Conservation (phyloP, 2,797 vertebrate species). For the Telmatherina bonti region DNA sequence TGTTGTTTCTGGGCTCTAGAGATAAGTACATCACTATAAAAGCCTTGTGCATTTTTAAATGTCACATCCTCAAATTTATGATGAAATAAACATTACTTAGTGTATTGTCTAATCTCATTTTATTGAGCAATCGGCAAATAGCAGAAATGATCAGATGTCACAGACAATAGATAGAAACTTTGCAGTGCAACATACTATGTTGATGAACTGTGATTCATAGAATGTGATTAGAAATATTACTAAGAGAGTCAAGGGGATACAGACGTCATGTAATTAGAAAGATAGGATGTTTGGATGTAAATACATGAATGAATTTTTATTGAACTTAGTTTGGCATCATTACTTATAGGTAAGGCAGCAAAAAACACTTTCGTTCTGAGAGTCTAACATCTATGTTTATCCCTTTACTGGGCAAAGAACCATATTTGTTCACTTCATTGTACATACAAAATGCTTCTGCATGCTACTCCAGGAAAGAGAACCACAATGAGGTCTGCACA, state of each 20-base stretch:
- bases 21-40: not conserved
- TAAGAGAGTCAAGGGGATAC: not conserved
- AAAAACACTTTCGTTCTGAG: not conserved
- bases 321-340: not conserved
- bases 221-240: not conserved
- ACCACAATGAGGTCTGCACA: no score
- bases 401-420: no score
- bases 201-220: constrained; percentile 5
- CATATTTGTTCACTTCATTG: no score
- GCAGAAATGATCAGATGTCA: not conserved
- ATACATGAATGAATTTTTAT: not conserved
- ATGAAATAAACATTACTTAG: not conserved
- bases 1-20: not conserved
- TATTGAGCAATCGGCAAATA: not conserved
- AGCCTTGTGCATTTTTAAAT: not conserved
- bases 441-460: no score
- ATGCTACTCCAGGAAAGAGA: no score
- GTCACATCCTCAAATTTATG: not conserved
- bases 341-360: not conserved
- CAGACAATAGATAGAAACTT: not conserved
- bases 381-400: no score
- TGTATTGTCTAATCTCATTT: not conserved
- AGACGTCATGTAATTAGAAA: not conserved
- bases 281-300: not conserved
- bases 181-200: not conserved